Percentiles rank a stretch among this genome's conserved stretches.
Evolutionary conservation across 1,140 invertebrate genomes (phyloP).

Genomic region (Himalopsyche phryganea): DNA sequence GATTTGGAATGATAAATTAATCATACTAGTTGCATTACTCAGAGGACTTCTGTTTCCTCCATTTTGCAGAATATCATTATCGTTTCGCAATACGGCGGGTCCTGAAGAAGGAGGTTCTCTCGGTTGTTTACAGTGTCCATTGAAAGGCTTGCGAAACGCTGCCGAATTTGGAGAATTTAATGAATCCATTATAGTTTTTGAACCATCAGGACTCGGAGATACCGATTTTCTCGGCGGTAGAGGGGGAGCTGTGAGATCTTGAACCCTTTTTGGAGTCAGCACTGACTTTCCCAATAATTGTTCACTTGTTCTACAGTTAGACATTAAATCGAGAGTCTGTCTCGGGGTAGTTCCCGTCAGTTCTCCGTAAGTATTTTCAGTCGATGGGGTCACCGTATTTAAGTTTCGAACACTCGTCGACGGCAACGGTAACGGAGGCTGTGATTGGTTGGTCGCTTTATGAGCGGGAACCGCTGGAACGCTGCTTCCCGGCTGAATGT

Average conservation of each 20-base stretch:
- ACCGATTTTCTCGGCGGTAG: slow-evolving; percentile 47
- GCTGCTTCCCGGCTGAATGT: slow-evolving; percentile 13
- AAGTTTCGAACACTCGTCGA: slow-evolving; percentile 26
- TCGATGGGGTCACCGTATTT: slow-evolving; percentile 25
- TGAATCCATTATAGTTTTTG: slow-evolving; percentile 9
- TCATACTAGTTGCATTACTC: slow-evolving; percentile 31
- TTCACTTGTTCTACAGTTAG: slow-evolving; percentile 4
- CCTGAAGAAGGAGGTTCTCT: slow-evolving; percentile 5
- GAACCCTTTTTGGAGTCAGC: slow-evolving; percentile 24
- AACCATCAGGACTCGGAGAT: slow-evolving; percentile 38
- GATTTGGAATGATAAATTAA: slow-evolving; percentile 21
- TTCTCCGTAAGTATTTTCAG: slow-evolving; percentile 43
- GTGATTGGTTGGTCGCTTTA: slow-evolving; percentile 8
- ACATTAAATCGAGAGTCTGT: slow-evolving; percentile 6
- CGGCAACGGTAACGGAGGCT: slow-evolving; percentile 12
- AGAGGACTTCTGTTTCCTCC: slow-evolving; percentile 29
- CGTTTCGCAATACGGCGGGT: background rate
- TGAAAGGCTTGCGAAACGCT: background rate
- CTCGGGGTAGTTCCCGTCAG: slow-evolving; percentile 7
- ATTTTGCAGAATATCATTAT: slow-evolving; percentile 10
- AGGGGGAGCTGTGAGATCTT: slow-evolving; percentile 47
- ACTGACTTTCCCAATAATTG: slow-evolving; percentile 29
- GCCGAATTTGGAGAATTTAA: background rate
- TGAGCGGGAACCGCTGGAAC: slow-evolving; percentile 26
- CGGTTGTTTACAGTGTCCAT: background rate